Conservation (phyloP, 2,888 invertebrate species). For the Lasioglossum figueresi region DNA sequence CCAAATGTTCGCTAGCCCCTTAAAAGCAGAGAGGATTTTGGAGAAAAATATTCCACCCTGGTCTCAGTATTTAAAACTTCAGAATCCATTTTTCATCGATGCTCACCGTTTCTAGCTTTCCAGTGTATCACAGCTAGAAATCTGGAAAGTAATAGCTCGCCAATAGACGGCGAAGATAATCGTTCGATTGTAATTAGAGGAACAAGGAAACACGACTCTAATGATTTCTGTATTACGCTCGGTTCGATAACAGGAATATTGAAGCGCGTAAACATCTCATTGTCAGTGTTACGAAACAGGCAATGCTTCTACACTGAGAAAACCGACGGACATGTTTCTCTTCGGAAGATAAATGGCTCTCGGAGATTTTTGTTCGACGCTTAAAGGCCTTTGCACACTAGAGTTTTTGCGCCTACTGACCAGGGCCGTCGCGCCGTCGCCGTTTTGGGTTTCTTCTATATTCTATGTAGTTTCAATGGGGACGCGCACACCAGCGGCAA, state of each 20-base stretch:
- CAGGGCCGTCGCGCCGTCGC: no score
- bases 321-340: background rate
- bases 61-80: no score
- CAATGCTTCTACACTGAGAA: background rate
- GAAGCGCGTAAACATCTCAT: conserved; percentile 1
- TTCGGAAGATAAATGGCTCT: background rate
- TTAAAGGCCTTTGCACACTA: no score
- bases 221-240: background rate
- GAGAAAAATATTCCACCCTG: no score
- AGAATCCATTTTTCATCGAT: background rate
- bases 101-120: background rate
- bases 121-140: background rate
- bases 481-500: no score
- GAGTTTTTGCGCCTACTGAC: no score
- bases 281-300: conserved; percentile 25
- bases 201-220: conserved; percentile 17
- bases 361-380: background rate
- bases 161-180: background rate
- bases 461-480: no score
- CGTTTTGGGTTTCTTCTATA: no score
- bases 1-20: background rate
- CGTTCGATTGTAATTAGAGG: conserved; percentile 16
- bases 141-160: background rate
- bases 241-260: background rate
- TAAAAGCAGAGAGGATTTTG: no score